These are phyloP conservation scores for Simalia tracyae DNA, from an alignment of 2,797 vertebrate species.

Conservation along the genomic window DNA sequence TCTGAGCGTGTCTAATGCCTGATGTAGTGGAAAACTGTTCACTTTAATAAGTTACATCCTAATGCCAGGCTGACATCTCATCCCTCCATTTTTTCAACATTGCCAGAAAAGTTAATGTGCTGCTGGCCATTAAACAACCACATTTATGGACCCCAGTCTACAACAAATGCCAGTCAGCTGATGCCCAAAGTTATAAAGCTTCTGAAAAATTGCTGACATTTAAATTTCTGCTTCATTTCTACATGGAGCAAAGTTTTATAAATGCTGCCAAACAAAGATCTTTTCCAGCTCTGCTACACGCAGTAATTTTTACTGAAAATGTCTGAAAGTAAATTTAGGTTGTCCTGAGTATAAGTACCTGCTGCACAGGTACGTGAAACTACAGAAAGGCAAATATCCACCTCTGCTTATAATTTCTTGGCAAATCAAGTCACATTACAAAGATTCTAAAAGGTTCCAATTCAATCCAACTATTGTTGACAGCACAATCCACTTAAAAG, in stretches of 20 bases:
- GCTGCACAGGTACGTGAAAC: background rate
- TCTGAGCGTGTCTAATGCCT: background rate
- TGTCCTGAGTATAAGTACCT: background rate
- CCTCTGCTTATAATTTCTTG: background rate
- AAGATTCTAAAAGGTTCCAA: background rate
- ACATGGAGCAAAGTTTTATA: background rate
- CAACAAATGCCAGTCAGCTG: constrained; percentile 60
- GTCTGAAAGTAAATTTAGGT: background rate
- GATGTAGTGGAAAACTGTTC: background rate
- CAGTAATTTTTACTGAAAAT: background rate
- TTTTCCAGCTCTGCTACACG: background rate
- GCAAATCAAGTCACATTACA: background rate
- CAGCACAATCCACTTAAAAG: background rate
- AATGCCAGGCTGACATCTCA: background rate
- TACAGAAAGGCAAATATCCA: background rate
- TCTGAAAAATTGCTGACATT: constrained; percentile 10
- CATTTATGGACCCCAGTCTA: constrained; percentile 18
- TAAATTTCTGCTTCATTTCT: background rate
- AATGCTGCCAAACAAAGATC: background rate
- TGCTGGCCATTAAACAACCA: constrained; percentile 3
- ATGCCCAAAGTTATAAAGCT: constrained; percentile 46
- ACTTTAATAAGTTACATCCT: background rate
- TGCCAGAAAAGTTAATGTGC: background rate
- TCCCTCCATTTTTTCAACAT: background rate
- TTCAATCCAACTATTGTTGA: background rate